Base-by-base conservation (phyloP, 2,797 vertebrate species). In the Lepus oiostolus region DNA sequence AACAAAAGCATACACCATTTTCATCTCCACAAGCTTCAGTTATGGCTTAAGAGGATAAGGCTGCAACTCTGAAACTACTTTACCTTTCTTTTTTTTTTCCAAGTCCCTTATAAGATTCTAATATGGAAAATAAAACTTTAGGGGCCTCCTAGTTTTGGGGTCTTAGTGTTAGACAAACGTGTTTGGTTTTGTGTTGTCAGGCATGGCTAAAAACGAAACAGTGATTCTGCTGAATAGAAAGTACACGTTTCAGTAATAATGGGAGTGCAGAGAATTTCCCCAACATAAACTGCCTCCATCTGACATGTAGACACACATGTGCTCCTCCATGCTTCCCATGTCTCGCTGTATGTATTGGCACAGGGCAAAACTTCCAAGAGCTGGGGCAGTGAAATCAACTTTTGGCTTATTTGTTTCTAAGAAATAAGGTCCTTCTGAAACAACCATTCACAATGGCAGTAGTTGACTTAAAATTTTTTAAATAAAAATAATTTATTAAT, bases 121-220 rank as follows among this genome's bases (percentile, higher is more conserved):
- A 93, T 26, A 71, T 87, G 63, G 86, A 96, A 85, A 91, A 77
- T 63, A 91, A 89, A 32, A 85, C 52, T 75, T 84, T 60, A 80
- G 58, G 11, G 85, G 38, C 13, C 30, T 91, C 65, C 65, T 7
- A n/a, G 72, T 85, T 94, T 82, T 54, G 52, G 62, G 90, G 60
- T 84, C 14, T 63, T 58, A 83, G 17, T 81, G 62, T 84, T 85
- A 67, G 1, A 70, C n/a, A 72, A 74, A 87, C 19, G 17, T 62
- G 70, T 90, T 90, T 96, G 58, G 26, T 94, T 93, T 92, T 81
- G 82, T 16, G 14, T 87, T 93, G 54, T 42, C 24, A 83, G n/a
- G 80, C 75, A 88, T 42, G 62, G 65, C 67, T 7, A 19, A 93
- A 96, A 97, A 91, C 52, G 76, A 96, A 93, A 95, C 52, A 88